Evolutionary conservation across 2,113 vertebrate genomes (phyloP), one percentile per base, ranked within the genome.

Genomic region (Antechinus stuartii): DNA sequence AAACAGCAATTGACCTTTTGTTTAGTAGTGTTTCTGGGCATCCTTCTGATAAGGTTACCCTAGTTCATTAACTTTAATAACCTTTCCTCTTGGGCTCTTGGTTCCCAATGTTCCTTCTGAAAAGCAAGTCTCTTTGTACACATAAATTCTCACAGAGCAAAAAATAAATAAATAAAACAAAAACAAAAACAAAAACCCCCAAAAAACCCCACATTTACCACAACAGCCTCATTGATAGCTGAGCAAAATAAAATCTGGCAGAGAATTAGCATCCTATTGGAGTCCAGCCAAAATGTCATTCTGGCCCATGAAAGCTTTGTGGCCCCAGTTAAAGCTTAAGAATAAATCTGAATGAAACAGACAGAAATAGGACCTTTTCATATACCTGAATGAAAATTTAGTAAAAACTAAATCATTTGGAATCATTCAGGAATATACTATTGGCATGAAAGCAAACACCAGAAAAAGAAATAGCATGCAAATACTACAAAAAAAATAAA

Each of bases 21-120:
- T 98, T 98, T 98, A 97, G 98, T 93, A 91, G 97, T 96, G 97
- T 97, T 98, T 97, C 98, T 98, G 97, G 96, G 97, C 96, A 98
- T 97, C 96, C 97, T 98, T 97, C 97, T 98, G 97, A 98, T 97
- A 98, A 98, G 98, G 99, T 99, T 99, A 99, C 98, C 95, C 97
- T 97, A 97, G 98, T 99, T 99, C 98, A 98, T 98, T 99, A 98
- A 98, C 98, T 99, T 98, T 98, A 99, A 98, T 99, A 98, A 98
- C 98, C 98, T 98, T 98, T 98, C 98, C 98, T 98, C 97, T 98
- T 98, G 96, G 98, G 97, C 97, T 98, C 98, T 98, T 98, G 96
- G 98, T 98, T 98, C 98, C 97, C 98, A 98, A 97, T 99, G 98
- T 99, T 99, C 98, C 98, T 98, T 98, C 97, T 98, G 98, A 98